A percentile compares a stretch with the other conserved stretches of the same genome.
phyloP scores from a whole-genome alignment of 2,888 invertebrate genomes.

The Teinopalpus imperialis region DNA sequence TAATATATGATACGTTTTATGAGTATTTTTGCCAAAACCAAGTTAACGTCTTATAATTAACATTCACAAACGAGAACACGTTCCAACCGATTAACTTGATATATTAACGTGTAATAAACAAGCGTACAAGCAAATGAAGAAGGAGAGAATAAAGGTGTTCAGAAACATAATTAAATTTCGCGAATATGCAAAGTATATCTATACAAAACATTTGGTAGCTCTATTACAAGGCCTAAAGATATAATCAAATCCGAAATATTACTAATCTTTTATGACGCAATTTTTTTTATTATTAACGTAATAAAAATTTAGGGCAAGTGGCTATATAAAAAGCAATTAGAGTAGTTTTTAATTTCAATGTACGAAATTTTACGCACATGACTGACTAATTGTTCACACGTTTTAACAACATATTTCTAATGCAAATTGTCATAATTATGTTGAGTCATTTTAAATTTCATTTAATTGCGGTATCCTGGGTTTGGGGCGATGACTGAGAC shows the following conservation, averaged over 20 bases:
- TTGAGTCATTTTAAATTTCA: too few relatives aligned
- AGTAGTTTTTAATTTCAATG: background rate
- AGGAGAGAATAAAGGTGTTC: constrained; percentile 28
- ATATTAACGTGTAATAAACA: constrained; percentile 38
- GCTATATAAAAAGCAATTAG: constrained; percentile 37
- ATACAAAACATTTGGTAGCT: background rate
- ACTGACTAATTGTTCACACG: constrained; percentile 5
- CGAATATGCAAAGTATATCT: constrained; percentile 30
- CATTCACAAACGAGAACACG: constrained; percentile 15
- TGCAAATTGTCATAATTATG: too few relatives aligned
- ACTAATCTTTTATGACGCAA: constrained; percentile 7
- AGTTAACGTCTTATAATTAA: constrained; percentile 17
- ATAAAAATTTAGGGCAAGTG: constrained; percentile 38
- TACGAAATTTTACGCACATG: constrained; percentile 1
- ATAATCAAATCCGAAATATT: constrained; percentile 5
- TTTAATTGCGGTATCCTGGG: too few relatives aligned
- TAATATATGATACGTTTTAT: too few relatives aligned
- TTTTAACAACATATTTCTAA: background rate
- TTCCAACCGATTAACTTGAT: constrained; percentile 28
- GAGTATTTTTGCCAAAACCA: constrained; percentile 6
- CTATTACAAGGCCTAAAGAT: background rate
- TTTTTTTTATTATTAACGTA: background rate
- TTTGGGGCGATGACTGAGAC: too few relatives aligned
- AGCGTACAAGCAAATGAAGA: constrained; percentile 33
- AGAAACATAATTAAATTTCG: constrained; percentile 40